Evolutionary conservation across 2,113 vertebrate species (phyloP).

Genomic region (Hylia prasina): DNA sequence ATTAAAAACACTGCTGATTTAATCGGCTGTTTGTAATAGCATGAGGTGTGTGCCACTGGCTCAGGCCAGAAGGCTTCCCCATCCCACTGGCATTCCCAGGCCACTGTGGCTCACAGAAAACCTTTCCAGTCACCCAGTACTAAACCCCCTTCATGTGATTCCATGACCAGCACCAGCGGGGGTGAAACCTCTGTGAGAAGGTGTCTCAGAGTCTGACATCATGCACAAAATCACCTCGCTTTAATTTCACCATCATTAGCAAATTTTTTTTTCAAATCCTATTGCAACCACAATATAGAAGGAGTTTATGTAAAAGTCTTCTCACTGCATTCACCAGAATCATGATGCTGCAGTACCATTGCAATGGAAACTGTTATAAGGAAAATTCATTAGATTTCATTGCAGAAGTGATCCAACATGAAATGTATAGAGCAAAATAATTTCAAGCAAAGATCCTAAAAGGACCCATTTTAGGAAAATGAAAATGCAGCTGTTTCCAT

Average conservation of each 20-base stretch:
- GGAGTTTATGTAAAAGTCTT: neutral
- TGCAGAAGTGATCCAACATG: neutral
- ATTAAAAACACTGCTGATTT: conserved; percentile 3
- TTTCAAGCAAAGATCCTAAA: neutral
- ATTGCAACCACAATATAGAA: neutral
- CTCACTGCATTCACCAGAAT: neutral
- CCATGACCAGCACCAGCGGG: neutral
- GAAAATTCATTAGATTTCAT: neutral
- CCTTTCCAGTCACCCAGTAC: neutral
- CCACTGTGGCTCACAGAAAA: neutral
- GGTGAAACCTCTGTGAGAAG: neutral
- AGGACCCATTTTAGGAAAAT: neutral
- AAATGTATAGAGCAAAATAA: neutral
- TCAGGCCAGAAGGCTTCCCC: neutral
- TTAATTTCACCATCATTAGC: neutral
- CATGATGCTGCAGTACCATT: neutral
- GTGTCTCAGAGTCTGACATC: neutral
- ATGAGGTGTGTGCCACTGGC: neutral
- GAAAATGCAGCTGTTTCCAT: neutral
- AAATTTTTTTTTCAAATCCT: neutral
- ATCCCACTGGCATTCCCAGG: neutral
- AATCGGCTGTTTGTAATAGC: neutral
- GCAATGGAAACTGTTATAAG: neutral
- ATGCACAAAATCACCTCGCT: neutral
- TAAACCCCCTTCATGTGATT: neutral